Evolutionary conservation across 2,888 invertebrate genomes (phyloP).

Genomic region (Conus canariensis): DNA sequence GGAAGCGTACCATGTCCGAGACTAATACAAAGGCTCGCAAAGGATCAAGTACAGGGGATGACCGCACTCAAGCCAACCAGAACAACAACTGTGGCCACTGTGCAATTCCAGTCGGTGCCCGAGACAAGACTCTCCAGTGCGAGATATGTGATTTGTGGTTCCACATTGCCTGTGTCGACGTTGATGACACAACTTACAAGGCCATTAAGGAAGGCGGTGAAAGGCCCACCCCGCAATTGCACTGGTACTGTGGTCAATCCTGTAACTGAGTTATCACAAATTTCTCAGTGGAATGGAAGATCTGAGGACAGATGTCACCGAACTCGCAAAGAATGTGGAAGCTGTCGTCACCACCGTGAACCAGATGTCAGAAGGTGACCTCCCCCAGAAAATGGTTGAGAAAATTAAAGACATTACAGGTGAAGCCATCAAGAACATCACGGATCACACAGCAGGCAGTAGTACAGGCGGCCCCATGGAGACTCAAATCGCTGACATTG

Average conservation of each 20-base stretch:
- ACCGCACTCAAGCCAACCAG: too few relatives aligned
- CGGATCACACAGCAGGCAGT: neutral
- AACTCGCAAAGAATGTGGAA: neutral
- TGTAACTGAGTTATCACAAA: neutral
- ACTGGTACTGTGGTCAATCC: slow-evolving; percentile 5
- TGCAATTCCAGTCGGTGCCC: neutral
- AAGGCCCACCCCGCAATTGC: neutral
- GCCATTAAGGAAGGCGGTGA: neutral
- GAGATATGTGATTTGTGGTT: neutral
- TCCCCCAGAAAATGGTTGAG: slow-evolving; percentile 14
- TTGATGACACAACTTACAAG: slow-evolving; percentile 5
- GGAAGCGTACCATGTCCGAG: too few relatives aligned
- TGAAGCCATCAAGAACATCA: neutral
- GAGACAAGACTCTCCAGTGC: neutral
- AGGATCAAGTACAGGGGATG: too few relatives aligned
- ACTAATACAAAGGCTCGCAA: too few relatives aligned
- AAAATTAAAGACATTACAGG: slow-evolving; percentile 7
- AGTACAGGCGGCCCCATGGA: neutral
- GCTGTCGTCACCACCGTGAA: neutral
- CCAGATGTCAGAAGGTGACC: slow-evolving; percentile 10
- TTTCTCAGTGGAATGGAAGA: slow-evolving; percentile 1
- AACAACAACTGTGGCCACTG: neutral
- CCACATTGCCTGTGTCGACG: neutral
- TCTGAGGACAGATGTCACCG: neutral
- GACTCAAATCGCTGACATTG: slow-evolving; percentile 6